Evolutionary conservation across 1,140 invertebrate genomes (phyloP), one percentile per base, ranked within the genome.

Genomic region (Drosophila sulfurigaster): DNA sequence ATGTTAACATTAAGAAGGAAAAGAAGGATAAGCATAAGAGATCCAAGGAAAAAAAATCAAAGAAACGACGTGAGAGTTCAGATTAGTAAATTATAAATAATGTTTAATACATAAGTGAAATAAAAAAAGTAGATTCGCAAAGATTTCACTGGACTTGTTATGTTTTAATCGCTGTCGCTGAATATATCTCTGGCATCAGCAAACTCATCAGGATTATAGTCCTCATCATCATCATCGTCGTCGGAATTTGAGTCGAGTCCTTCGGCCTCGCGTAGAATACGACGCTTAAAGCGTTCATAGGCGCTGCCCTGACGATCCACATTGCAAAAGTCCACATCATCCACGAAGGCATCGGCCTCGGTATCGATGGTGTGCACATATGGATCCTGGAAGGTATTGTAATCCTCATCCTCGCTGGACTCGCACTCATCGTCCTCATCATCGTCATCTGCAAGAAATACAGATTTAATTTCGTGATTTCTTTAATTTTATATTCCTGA

Each of bases 231-330:
- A 11, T 66, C 41, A 82, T 92, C 93, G 68, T 83, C 67, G 45
- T 83, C 86, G 3, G 75, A 70, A 16, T 93, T 91, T 57, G 93
- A 79, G 5, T 80, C 70, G 1, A 92, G 63, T 49, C 88, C 78
- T 54, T 93, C 82, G 87, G 56, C 92, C 60, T 89, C 86, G 2
- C 73, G 82, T 1, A 85, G 15, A 6, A 88, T 76, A 63, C 80
- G 93, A 5, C 93, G 92, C 86, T 94, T 95, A 60, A 94, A 95
- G 45, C 89, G 93, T n/a, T 94, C 94, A 83, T 94, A 95, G 59
- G 91, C 90, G 63, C 93, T 92, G 3, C 94, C 94, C 85, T 93
- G 94, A 45, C 82, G 78, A 16, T 94, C 85, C 4, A 93, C 93
- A 83, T 94, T 94, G n/a, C 74, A 79, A 56, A 93, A 91, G 82